phyloP scores from a whole-genome alignment of 2,113 vertebrate genomes.

The Setophaga kirtlandii region DNA sequence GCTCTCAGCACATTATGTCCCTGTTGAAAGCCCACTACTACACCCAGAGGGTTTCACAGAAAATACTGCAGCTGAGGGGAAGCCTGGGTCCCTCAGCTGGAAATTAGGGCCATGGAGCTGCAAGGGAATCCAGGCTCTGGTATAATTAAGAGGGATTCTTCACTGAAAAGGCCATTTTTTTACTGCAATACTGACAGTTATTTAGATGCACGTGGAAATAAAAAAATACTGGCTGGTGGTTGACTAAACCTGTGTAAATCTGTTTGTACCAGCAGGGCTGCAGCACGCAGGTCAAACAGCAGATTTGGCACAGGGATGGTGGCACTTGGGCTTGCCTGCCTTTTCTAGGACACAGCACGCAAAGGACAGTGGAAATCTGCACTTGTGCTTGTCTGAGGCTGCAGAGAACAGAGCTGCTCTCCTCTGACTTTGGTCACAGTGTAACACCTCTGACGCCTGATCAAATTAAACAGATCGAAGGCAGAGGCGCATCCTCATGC shows the following conservation, averaged over 20 bases:
- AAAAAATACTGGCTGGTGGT: not conserved
- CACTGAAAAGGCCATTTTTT: not conserved
- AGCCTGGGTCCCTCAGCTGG: not conserved
- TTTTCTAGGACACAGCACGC: not conserved
- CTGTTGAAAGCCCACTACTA: not conserved
- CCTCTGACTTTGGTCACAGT: not conserved
- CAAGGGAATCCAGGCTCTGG: not conserved
- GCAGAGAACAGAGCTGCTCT: not conserved
- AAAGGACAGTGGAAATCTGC: not conserved
- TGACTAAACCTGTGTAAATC: not conserved
- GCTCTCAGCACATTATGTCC: not conserved
- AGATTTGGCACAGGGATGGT: accelerated
- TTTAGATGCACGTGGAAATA: not conserved
- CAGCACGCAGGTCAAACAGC: not conserved
- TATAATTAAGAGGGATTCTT: not conserved
- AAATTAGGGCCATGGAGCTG: not conserved
- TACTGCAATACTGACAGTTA: not conserved
- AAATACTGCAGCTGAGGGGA: not conserved
- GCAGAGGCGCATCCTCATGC: not conserved
- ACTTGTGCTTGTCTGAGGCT: not conserved
- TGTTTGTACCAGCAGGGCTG: not conserved
- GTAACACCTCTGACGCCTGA: not conserved
- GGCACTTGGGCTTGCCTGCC: not conserved
- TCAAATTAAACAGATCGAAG: not conserved
- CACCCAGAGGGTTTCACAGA: not conserved